Evolutionary conservation across 2,888 invertebrate species (phyloP).

Genomic region (Loripinus fragilis): DNA sequence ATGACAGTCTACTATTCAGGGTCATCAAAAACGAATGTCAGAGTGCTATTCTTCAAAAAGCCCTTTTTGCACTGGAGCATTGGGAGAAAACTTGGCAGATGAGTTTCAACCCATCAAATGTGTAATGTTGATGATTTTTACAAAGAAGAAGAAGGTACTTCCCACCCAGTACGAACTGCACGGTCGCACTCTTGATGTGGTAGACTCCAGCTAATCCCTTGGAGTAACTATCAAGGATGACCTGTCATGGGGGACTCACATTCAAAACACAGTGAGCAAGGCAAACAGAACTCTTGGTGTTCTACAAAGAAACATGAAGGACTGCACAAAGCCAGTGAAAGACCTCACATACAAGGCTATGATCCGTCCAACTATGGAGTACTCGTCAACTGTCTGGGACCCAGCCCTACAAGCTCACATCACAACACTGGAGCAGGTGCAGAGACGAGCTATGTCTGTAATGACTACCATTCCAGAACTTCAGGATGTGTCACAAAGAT

Average conservation of each 20-base stretch:
- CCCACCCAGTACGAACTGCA: neutral
- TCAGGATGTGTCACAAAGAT: conserved; percentile 1
- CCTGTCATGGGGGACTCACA: conserved; percentile 9
- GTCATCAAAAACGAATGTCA: neutral
- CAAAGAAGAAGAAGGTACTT: neutral
- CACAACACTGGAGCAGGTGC: conserved; percentile 13
- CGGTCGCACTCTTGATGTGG: conserved; percentile 1
- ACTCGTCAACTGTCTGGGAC: conserved; percentile 10
- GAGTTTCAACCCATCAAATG: conserved; percentile 13
- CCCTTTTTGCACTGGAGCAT: neutral
- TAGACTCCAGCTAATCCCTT: conserved; percentile 3
- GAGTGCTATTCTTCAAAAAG: neutral
- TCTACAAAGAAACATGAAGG: conserved; percentile 7
- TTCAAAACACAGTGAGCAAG: neutral
- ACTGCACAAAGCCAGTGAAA: conserved; percentile 16
- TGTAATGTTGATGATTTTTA: conserved; percentile 2
- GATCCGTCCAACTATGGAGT: conserved; percentile 7
- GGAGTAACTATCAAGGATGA: conserved; percentile 15
- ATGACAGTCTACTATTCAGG: conserved; percentile 9
- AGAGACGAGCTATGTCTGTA: conserved; percentile 6
- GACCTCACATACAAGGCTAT: conserved; percentile 11
- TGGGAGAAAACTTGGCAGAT: conserved; percentile 17
- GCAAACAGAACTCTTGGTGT: conserved; percentile 9
- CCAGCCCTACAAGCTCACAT: neutral
- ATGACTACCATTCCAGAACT: conserved; percentile 8